These are phyloP conservation scores for Dinomys branickii DNA, from an alignment of 2,113 vertebrate genomes.

Conservation along the genomic window DNA sequence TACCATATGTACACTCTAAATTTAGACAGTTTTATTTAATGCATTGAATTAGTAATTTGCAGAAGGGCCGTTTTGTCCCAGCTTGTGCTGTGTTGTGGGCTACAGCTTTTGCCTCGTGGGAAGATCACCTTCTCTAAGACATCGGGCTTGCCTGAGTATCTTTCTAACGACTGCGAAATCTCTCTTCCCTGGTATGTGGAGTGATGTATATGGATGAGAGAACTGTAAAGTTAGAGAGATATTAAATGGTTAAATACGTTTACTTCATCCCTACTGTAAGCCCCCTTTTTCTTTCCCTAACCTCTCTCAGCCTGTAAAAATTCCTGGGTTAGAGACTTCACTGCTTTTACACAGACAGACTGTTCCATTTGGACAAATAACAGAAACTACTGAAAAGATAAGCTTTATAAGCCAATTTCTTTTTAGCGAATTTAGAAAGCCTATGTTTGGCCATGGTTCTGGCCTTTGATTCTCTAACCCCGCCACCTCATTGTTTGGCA, in stretches of 20 bases:
- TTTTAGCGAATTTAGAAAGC: slow-evolving; percentile 16
- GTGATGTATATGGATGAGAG: not conserved
- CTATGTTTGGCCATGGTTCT: not conserved
- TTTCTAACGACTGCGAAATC: not conserved
- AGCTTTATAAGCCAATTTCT: not conserved
- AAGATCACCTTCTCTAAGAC: not conserved
- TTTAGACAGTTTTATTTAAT: slow-evolving; percentile 34
- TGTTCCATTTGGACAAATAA: not conserved
- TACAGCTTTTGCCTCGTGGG: not conserved
- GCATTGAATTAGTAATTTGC: slow-evolving; percentile 17
- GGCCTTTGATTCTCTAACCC: not conserved
- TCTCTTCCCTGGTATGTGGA: not conserved
- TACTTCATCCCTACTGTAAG: not conserved
- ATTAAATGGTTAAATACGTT: not conserved
- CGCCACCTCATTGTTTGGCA: not conserved
- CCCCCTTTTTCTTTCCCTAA: not conserved
- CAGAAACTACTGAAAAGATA: not conserved
- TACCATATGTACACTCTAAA: slow-evolving; percentile 46
- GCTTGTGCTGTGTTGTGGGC: not conserved
- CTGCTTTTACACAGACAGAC: not conserved
- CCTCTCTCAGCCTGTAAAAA: not conserved
- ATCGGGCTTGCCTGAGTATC: not conserved
- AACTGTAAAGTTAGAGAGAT: not conserved
- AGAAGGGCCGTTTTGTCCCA: not conserved
- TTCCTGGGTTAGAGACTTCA: not conserved